Conservation (phyloP, 2,797 vertebrate genomes). For the Urosaurus nigricauda region DNA sequence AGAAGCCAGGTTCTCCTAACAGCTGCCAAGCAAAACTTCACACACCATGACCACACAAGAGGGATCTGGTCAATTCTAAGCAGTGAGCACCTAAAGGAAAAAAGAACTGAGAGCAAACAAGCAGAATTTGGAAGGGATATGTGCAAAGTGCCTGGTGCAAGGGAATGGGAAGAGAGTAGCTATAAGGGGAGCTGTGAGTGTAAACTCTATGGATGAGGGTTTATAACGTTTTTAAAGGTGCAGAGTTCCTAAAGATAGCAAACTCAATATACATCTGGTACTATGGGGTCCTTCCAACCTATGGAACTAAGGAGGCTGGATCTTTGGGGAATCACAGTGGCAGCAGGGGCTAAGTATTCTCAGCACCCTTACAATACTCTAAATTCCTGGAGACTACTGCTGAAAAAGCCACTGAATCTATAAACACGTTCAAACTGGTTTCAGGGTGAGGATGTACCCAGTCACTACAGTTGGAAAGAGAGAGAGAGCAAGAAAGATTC, state of each 20-base stretch:
- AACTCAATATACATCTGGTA: not conserved
- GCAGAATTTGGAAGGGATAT: not conserved
- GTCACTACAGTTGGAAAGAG: not conserved
- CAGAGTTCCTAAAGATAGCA: not conserved
- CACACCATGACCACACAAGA: not conserved
- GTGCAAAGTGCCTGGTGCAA: constrained; percentile 48
- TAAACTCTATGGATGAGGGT: not conserved
- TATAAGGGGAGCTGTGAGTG: not conserved
- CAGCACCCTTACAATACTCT: not conserved
- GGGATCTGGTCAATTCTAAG: too few relatives aligned
- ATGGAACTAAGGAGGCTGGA: not conserved
- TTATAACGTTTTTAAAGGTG: not conserved
- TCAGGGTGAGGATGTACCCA: not conserved
- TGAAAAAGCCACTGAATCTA: not conserved
- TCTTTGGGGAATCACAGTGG: not conserved
- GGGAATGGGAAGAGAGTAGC: too few relatives aligned
- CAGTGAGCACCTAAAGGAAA: not conserved
- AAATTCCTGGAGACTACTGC: not conserved
- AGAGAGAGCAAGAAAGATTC: too few relatives aligned
- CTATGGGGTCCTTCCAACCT: not conserved
- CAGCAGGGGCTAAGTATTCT: not conserved
- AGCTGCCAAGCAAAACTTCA: not conserved
- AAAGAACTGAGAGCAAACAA: not conserved
- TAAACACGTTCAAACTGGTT: not conserved
- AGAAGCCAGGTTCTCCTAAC: not conserved